A percentile compares a stretch with the other conserved stretches of the same genome.
Conservation (phyloP, 1,140 invertebrate genomes). For the Bombus confusus region DNA sequence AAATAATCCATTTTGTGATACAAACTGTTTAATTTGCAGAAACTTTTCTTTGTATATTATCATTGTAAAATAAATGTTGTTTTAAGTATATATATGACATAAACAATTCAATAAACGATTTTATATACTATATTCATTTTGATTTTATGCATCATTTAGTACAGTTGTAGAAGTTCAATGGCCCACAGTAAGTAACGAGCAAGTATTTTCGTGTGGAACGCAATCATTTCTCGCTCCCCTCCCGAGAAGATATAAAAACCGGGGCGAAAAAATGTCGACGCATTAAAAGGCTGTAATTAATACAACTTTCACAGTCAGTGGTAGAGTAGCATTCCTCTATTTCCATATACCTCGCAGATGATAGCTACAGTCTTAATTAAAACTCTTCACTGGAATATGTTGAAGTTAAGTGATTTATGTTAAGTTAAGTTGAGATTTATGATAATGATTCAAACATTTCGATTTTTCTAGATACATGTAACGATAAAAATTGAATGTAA, state of each 20-base stretch:
- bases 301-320: slow-evolving; percentile 56
- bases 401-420: not conserved
- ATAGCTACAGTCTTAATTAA: slow-evolving; percentile 28
- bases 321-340: slow-evolving; percentile 45
- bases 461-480: not conserved
- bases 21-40: not conserved
- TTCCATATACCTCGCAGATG: slow-evolving; percentile 35
- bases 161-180: not conserved
- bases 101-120: not conserved
- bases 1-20: not conserved
- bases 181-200: not conserved
- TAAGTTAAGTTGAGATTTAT: not conserved
- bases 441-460: not conserved
- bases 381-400: not conserved
- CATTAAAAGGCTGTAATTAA: slow-evolving; percentile 61
- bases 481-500: not conserved
- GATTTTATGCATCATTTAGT: not conserved
- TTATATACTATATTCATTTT: not conserved
- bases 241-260: slow-evolving; percentile 44
- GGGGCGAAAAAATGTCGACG: slow-evolving; percentile 57
- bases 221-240: slow-evolving; percentile 26
- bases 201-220: slow-evolving; percentile 28
- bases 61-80: not conserved
- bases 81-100: not conserved
- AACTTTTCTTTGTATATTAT: not conserved